Base-by-base conservation (phyloP, 2,113 vertebrate genomes). In the Takifugu bimaculatus region DNA sequence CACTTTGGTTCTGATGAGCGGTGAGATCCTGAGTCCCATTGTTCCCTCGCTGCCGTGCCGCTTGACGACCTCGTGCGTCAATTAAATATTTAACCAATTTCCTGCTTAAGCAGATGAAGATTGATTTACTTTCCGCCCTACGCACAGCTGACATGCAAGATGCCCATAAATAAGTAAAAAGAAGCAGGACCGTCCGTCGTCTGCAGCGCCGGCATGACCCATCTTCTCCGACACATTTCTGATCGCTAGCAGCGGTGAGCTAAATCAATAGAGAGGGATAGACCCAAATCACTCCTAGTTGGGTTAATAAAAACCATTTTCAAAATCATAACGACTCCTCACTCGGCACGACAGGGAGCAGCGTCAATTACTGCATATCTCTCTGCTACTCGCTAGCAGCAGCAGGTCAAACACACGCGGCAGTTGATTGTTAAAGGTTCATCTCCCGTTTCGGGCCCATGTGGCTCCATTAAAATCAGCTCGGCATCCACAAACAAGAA, bases 141-240 rank as follows among this genome's bases (percentile, higher is more conserved):
- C 59, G 26, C 2, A 15, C 65, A 15, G 20, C 51, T 55, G 28
- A 6, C 2, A 0, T 54, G 56, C 2, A 4, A 60, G 53, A 29
- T 61, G 43, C 60, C 28, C 54, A 59, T 42, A 35, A 54, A 62
- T n/a, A 60, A 11, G 6, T 4, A 13, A 3, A 43, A 1, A 64
- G 48, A 63, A 65, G 26, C 67, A 53, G 26, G 54, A n/a, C 63
- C 35, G 75, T 82, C 77, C 69, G 62, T 63, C 61, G 47, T 65
- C 52, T 79, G 79, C 65, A 75, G 73, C 54, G 32, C 54, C 70
- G 73, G 29, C 60, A 73, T 79, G 74, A 67, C 45, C 69, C 68
- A 60, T 59, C 3, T 79, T 39, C 3, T 1, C 35, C 11, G 35
- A 10, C 75, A 76, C 39, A 72, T 74, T 54, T 69, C 27, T 0